phyloP scores from a whole-genome alignment of 2,113 vertebrate genomes.

The Xenopus borealis region DNA sequence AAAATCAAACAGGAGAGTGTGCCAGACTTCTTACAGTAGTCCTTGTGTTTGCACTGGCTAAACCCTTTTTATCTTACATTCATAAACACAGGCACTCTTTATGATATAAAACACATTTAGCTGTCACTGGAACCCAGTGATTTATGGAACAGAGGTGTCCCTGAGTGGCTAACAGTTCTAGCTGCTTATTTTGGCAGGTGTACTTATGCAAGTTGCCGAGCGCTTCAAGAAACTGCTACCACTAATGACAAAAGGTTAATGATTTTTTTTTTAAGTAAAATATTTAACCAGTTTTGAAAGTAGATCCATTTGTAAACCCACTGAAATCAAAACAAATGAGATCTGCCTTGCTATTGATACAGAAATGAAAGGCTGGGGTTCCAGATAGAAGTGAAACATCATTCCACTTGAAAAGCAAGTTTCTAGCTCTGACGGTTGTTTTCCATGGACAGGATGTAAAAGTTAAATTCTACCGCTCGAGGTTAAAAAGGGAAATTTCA shows the following conservation, averaged over 20 bases:
- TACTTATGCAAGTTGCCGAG: conserved; percentile 61
- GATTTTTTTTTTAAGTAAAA: conserved; percentile 63
- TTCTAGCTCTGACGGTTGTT: not conserved
- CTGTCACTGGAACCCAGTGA: conserved; percentile 59
- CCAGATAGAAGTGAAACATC: not conserved
- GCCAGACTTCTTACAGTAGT: conserved; percentile 58
- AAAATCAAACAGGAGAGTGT: conserved; percentile 11
- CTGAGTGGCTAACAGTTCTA: conserved; percentile 64
- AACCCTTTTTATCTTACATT: conserved; percentile 63
- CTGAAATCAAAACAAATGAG: conserved; percentile 53
- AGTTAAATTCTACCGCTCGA: not conserved
- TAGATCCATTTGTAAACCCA: conserved; percentile 50
- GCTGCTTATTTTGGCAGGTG: conserved; percentile 74
- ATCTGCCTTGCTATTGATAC: not conserved
- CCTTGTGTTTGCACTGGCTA: conserved; percentile 58
- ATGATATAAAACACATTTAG: conserved; percentile 63
- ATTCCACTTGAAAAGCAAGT: not conserved
- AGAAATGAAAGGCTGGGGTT: not conserved
- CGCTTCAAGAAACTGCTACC: conserved; percentile 55
- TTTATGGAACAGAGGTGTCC: conserved; percentile 59
- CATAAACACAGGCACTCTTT: conserved; percentile 63
- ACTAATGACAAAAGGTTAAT: conserved; percentile 70
- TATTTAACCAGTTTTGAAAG: conserved; percentile 58
- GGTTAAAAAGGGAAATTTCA: conserved; percentile 5
- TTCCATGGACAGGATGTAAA: conserved; percentile 3